Base-by-base conservation (phyloP, 2,797 vertebrate genomes). In the Alectoris magna region DNA sequence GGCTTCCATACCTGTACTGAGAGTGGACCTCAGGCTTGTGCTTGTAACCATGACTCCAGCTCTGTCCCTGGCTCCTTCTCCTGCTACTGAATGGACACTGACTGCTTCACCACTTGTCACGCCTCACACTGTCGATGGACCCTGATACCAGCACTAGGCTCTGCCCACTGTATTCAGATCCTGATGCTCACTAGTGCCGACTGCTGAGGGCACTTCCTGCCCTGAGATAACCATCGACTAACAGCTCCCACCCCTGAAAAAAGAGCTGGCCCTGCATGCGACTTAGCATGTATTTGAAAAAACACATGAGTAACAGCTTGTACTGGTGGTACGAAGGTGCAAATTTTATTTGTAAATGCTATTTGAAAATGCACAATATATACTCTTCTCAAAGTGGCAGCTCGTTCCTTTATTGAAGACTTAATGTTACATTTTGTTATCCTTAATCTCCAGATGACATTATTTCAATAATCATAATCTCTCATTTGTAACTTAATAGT, bases 131-230 rank as follows among this genome's bases (percentile, higher is more conserved):
- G 6, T 13, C 1, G 1, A 55, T 1, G 36, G 3, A 38, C 5
- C 11, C 3, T 0, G 0, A 31, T 49, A 75, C 26, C 4, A 75
- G n/a, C 14, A 53, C 22, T 11, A 0, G 0, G 6, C 13, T 73
- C 29, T 84, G 8, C 23, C 38, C 51, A 17, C 14, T 14, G 10
- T 2, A 19, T 11, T 59, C 41, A 69, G 34, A 46, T 19, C 8
- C n/a, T 34, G 23, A 51, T 14, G 21, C 29, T 76, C 36, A 12
- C 24, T 51, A 24, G 18, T 60, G 22, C 10, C 56, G 26, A 10
- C 1, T 7, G 10, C 9, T n/a, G 38, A 64, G 29, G 59, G 31
- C 10, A 27, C 13, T 55, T 14, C 34, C 41, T 48, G 43, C 18
- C 27, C 69, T 80, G 36, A 6, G 17, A 36, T 74, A 23, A 63